Evolutionary conservation across 2,797 vertebrate species (phyloP).

Genomic region (Spondyliosoma cantharus): DNA sequence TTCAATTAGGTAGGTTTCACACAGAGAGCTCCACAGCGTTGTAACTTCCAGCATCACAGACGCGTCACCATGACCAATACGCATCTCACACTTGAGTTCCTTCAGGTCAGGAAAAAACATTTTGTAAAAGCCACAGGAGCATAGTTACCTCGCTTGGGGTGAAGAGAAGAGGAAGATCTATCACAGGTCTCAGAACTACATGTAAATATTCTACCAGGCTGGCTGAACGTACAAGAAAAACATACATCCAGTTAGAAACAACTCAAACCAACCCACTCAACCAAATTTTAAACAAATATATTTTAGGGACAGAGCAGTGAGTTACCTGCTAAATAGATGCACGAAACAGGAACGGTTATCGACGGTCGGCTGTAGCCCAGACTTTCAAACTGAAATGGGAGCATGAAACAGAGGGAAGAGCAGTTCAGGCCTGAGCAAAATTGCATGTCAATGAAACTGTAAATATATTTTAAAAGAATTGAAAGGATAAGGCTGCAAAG

Average conservation of each 20-base stretch:
- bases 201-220: constrained; percentile 89
- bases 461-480: background rate
- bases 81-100: background rate
- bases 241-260: background rate
- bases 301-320: background rate
- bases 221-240: constrained; percentile 79
- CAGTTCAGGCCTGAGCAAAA: background rate
- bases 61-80: background rate
- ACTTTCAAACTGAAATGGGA: constrained; percentile 88
- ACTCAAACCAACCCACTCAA: no score
- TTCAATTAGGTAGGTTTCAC: constrained; percentile 27
- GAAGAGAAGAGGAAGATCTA: constrained; percentile 88
- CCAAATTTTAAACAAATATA: background rate
- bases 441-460: background rate
- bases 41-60: background rate
- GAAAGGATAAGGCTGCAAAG: no score
- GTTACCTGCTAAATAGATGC: constrained; percentile 91
- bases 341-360: constrained; percentile 87
- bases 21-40: constrained; percentile 16
- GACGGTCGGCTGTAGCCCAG: constrained; percentile 88
- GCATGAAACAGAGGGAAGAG: background rate
- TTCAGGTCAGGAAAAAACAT: background rate
- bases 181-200: constrained; percentile 85
- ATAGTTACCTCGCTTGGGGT: constrained; percentile 92
- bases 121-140: background rate